A percentile compares a stretch with the other conserved stretches of the same genome.
Conservation (phyloP, 2,113 vertebrate species). For the Ictidomys tridecemlineatus region DNA sequence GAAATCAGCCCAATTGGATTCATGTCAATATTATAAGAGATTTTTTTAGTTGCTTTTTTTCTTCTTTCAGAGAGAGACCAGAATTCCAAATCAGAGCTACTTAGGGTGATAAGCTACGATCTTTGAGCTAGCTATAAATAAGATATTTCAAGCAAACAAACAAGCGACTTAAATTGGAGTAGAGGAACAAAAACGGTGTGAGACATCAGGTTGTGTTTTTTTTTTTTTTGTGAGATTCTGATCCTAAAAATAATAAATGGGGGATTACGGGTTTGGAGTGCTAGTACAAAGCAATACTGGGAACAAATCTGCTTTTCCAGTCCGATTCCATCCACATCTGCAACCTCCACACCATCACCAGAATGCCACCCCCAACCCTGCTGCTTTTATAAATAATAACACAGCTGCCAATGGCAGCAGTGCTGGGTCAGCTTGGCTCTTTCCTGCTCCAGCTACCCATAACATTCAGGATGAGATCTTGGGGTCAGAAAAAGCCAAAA, state of each 20-base stretch:
- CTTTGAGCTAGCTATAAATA: slow-evolving; percentile 87
- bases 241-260: slow-evolving; percentile 96
- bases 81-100: slow-evolving; percentile 85
- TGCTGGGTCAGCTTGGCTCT: slow-evolving; percentile 98
- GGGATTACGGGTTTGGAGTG: slow-evolving; percentile 99
- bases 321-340: slow-evolving; percentile 98
- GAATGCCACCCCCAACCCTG: slow-evolving; percentile 95
- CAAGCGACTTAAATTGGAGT: slow-evolving; percentile 62
- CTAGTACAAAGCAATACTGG: slow-evolving; percentile 99
- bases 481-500: slow-evolving; percentile 98
- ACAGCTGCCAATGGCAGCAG: slow-evolving; percentile 97
- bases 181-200: slow-evolving; percentile 82
- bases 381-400: slow-evolving; percentile 98
- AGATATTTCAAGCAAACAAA: slow-evolving; percentile 82
- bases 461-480: slow-evolving; percentile 99
- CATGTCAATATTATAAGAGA: slow-evolving; percentile 82
- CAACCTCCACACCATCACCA: slow-evolving; percentile 98
- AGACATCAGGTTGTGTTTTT: slow-evolving; percentile 79
- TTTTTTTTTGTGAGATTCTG: slow-evolving; percentile 85
- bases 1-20: slow-evolving; percentile 86
- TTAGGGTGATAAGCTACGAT: slow-evolving; percentile 85
- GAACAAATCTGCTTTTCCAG: slow-evolving; percentile 99
- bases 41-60: slow-evolving; percentile 75
- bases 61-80: slow-evolving; percentile 82
- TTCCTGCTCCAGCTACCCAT: slow-evolving; percentile 95